A percentile compares a stretch with the other conserved stretches of the same genome.
phyloP scores from a whole-genome alignment of 2,888 invertebrate genomes.

The Mantis religiosa region DNA sequence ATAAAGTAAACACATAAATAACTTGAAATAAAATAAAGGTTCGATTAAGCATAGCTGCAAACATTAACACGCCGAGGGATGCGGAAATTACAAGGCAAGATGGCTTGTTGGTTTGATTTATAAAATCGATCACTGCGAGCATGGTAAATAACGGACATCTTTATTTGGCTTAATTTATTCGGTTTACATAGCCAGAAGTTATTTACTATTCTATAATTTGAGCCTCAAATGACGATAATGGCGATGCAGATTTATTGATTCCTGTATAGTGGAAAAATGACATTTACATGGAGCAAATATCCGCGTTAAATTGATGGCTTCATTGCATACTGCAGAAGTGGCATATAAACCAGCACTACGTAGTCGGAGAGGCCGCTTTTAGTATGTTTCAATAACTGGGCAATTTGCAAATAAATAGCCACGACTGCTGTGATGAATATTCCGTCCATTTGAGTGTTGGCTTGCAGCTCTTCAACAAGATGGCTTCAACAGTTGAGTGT shows the following conservation, averaged over 20 bases:
- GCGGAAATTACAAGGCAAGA: too few species aligned
- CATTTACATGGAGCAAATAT: background rate
- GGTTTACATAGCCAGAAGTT: background rate
- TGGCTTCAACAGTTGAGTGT: background rate
- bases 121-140: too few species aligned
- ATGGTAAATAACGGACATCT: background rate
- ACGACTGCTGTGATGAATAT: background rate
- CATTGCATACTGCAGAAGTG: background rate
- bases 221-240: background rate
- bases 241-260: background rate
- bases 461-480: background rate
- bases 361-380: background rate
- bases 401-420: background rate
- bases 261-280: background rate
- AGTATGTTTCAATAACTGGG: background rate
- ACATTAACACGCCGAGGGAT: too few species aligned
- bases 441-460: background rate
- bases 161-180: background rate
- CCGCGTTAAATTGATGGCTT: background rate
- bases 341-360: background rate
- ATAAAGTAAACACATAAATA: too few species aligned
- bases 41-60: too few species aligned
- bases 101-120: too few species aligned
- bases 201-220: background rate
- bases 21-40: too few species aligned